Conservation (phyloP, 2,797 vertebrate species). For the Channa striata region DNA sequence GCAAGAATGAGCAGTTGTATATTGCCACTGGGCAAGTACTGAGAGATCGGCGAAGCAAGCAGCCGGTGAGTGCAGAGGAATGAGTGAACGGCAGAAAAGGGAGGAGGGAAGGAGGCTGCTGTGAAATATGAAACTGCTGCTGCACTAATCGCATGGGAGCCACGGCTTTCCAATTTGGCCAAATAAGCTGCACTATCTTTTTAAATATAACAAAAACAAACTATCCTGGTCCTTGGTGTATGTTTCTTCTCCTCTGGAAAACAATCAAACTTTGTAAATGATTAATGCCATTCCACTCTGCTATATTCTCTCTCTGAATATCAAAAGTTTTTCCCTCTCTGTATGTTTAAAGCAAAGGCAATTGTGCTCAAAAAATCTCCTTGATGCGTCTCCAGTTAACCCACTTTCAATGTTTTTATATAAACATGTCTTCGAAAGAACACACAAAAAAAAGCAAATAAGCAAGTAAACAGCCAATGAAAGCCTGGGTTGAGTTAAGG, state of each 20-base stretch:
- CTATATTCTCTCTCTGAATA: constrained; percentile 84
- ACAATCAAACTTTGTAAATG: constrained; percentile 87
- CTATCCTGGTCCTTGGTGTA: constrained; percentile 80
- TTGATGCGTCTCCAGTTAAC: constrained; percentile 86
- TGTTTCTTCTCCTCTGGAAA: constrained; percentile 84
- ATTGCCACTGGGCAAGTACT: constrained; percentile 94
- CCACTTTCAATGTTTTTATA: constrained; percentile 82
- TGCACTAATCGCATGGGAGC: constrained; percentile 83
- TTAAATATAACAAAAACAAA: constrained; percentile 85
- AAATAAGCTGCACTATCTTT: constrained; percentile 80
- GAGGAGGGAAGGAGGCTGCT: constrained; percentile 73
- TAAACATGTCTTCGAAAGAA: constrained; percentile 78
- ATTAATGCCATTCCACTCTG: constrained; percentile 82
- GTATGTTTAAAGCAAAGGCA: constrained; percentile 82
- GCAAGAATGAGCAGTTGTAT: constrained; percentile 93
- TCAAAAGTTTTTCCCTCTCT: constrained; percentile 74
- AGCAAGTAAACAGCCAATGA: constrained; percentile 72
- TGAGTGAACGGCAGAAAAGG: constrained; percentile 65
- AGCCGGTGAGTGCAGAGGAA: constrained; percentile 89
- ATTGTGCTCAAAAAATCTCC: constrained; percentile 84
- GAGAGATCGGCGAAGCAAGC: constrained; percentile 88
- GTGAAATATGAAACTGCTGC: constrained; percentile 78
- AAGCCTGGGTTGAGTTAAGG: constrained; percentile 61
- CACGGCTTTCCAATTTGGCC: constrained; percentile 80
- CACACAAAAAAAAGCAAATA: constrained; percentile 60